Base-by-base conservation (phyloP, 2,113 vertebrate species). In the Nothocercus julius region DNA sequence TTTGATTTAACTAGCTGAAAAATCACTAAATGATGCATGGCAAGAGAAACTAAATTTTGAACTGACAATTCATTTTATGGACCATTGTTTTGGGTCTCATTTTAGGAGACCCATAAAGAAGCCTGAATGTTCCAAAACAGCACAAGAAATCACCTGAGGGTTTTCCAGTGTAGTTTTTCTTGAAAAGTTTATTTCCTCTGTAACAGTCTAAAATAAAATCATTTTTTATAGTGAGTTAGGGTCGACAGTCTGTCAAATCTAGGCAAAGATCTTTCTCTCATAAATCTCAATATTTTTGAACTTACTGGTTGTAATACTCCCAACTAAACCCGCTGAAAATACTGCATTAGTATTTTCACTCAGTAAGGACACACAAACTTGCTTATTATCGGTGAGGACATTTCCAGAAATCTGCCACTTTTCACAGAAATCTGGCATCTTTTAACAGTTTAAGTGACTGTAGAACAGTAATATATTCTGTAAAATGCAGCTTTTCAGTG, bases 401-500 rank as follows among this genome's bases (percentile, higher is more conserved):
- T 75, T 90, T 40, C 9, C 9, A 10, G 42, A 64, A 63, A 53
- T 83, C 32, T 85, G 24, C 68, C 80, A 92, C 44, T 58, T 44
- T 44, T 44, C 44, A 44, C 44, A 44, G 90, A 53, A 82, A 89
- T 1, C 4, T 62, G 38, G 27, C 87, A 82, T 74, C 6, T 82
- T 84, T 89, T n/a, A 85, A 19, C 13, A 38, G 24, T 74, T 79
- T 63, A 77, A 79, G 32, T 2, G 2, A 42, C 17, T 82, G 45
- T 38, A 91, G 53, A 74, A 67, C 32, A 34, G 63, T 44, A 14
- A 72, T 81, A 66, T 54, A 44, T 93, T 80, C 78, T 81, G 10
- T 68, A 89, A 89, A 93, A 95, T 88, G 49, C 63, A 84, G 58
- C 70, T 92, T 97, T 93, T 92, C 70, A 93, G 38, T 95, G 30